Evolutionary conservation across 23 tunicate genomes (phyloP), one percentile per base, ranked within the genome.

Genomic region (Trididemnum nubilum): DNA sequence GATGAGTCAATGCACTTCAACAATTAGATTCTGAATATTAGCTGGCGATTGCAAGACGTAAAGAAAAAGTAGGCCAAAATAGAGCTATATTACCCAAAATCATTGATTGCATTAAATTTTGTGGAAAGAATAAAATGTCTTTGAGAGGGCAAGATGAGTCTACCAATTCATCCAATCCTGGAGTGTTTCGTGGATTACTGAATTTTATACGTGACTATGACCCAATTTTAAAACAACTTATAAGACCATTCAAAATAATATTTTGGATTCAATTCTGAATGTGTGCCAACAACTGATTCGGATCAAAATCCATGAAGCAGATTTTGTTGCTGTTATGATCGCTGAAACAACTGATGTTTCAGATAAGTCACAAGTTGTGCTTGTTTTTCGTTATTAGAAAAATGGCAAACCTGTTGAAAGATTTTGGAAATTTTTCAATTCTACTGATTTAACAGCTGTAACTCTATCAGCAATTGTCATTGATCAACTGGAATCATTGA

Each of bases 291-390:
- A 73, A 24, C 29, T 7, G 7, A 36, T 73, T 24, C 19, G 9
- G 26, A 7, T 3, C 9, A 63, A 73, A 39, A 73, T 73, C 3
- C 12, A 73, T 37, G 12, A 2, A 24, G 33, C 64, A 25, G 21
- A 34, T 19, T 76, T 76, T 76, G 34, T 76, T 1, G 64, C 81
- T 18, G 65, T 51, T 1, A 76, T 51, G 81, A 30, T 36, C 15
- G 65, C 50, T 76, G 81, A 76, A 51, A 76, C 81, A 1, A 76
- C 65, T 50, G 81, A 76, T 51, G 35, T 76, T 50, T 76, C 35
- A 27, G 81, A 76, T 22, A 40, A 29, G 2, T 49, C 81, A 12
- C 64, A 76, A 25, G 38, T 44, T 22, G 65, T 51, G 24, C 5
- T 76, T 76, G 35, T 51, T 7, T 52, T 76, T 9, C 34, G 81